These are phyloP conservation scores for Romanomermis culicivorax DNA, from an alignment of 2,888 invertebrate species.

Conservation along the genomic window DNA sequence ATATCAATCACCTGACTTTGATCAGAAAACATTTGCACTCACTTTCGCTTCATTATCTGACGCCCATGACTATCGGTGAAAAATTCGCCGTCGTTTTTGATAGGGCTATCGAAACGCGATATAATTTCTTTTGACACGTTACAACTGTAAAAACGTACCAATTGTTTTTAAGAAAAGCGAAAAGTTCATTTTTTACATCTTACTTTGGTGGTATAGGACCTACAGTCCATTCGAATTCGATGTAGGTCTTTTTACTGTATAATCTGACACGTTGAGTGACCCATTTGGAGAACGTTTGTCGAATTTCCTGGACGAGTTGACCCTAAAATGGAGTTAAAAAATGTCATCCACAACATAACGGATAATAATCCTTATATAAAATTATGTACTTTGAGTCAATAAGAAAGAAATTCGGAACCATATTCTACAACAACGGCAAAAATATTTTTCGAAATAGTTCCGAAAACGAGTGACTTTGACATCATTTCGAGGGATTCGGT, in stretches of 20 bases:
- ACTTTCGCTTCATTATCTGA: constrained; percentile 21
- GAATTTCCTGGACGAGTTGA: constrained; percentile 50
- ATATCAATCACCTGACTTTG: too few relatives aligned
- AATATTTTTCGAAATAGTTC: too few relatives aligned
- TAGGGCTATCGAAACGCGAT: constrained; percentile 42
- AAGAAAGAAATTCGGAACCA: too few relatives aligned
- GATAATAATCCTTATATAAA: too few relatives aligned
- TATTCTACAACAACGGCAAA: too few relatives aligned
- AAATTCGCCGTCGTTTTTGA: constrained; percentile 45
- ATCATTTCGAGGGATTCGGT: constrained; percentile 8
- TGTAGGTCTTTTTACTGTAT: constrained; percentile 38
- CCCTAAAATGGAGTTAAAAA: constrained; percentile 32
- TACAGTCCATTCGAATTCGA: constrained; percentile 39
- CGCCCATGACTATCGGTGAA: constrained; percentile 85
- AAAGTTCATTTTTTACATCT: too few relatives aligned
- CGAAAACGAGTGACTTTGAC: too few relatives aligned
- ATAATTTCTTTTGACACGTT: constrained; percentile 59
- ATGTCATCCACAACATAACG: background rate
- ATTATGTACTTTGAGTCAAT: too few relatives aligned
- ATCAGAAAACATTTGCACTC: constrained; percentile 3
- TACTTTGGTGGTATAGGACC: constrained; percentile 35
- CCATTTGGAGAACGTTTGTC: constrained; percentile 47
- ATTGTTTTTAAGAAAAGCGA: too few relatives aligned
- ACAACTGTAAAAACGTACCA: constrained; percentile 30
- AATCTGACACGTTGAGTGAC: constrained; percentile 49